Base-by-base conservation (phyloP, 2,888 invertebrate genomes). In the Ophion obscuratus region DNA sequence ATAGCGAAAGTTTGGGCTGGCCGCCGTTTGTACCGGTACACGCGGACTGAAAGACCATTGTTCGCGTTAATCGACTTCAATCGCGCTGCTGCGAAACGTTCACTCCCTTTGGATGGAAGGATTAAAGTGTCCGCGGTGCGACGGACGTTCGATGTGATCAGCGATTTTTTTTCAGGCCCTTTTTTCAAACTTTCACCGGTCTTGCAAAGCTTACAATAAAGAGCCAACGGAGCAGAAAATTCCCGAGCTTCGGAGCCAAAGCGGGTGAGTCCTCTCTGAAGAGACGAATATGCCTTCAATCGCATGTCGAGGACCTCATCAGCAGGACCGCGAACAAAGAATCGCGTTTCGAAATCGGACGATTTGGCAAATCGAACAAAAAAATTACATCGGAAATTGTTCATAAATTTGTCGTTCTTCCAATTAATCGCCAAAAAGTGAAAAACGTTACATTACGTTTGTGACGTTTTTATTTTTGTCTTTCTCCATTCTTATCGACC, bases 1-100 rank as follows among this genome's bases (percentile, higher is more conserved):
- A 83, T 61, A 61, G 62, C 71, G 44, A 76, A 57, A 53, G 79
- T 79, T 80, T 76, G n/a, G 44, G 78, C 78, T 44, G 17, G 53
- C 53, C 53, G 5, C 77, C 31, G 44, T 40, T 68, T 57, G 44
- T 68, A 64, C n/a, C 20, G 20, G 7, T 59, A 9, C 44, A 44
- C 53, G 17, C 1, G 40, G 36, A 64, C 64, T 11, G 57, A 61
- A 80, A 20, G 71, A 36, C 71, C 57, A 73, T 80, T 73, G 71
- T 80, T 73, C 64, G 62, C 44, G 9, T 17, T 64, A 71, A 73
- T 80, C 71, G 57, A 73, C 24, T 53, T 31, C 80, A 66, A 80
- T 73, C 71, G 64, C 36, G 36, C 59, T 44, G 11, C 68, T 20
- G 71, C 64, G 40, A 64, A 73, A 70, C n/a, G 70, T 70, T 61